Evolutionary conservation across 2,797 vertebrate species (phyloP).

Genomic region (Oceanodroma leucorhoa): DNA sequence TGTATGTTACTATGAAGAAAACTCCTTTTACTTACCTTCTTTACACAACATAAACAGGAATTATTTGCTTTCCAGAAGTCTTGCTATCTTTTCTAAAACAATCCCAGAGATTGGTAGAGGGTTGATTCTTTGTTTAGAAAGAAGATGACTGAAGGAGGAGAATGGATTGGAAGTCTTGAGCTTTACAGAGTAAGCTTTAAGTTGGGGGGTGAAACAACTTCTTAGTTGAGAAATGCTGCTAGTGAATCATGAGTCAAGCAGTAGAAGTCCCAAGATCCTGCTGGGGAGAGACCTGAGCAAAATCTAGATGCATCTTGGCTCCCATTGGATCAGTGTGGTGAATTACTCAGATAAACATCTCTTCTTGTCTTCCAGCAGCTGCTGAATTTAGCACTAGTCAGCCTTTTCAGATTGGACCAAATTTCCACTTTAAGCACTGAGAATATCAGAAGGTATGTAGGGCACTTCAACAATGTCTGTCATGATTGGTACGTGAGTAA

Average conservation of each 20-base stretch:
- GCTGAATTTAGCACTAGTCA: not conserved
- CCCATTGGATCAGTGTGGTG: not conserved
- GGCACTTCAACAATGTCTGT: not conserved
- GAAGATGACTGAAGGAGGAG: not conserved
- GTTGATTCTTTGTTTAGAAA: not conserved
- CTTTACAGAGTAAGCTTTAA: not conserved
- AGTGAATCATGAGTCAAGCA: not conserved
- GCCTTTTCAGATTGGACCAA: not conserved
- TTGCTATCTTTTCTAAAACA: not conserved
- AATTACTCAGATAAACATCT: not conserved
- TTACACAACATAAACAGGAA: not conserved
- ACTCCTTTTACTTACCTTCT: not conserved
- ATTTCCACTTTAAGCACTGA: not conserved
- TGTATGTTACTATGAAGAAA: not conserved
- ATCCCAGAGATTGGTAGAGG: too few relatives aligned
- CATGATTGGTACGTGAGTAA: not conserved
- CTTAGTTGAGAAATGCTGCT: not conserved
- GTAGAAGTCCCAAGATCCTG: not conserved
- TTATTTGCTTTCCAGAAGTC: not conserved
- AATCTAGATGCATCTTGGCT: not conserved
- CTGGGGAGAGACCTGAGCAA: not conserved
- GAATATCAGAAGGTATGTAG: not conserved
- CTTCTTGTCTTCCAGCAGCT: not conserved
- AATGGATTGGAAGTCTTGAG: not conserved
- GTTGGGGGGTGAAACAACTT: not conserved